These are phyloP conservation scores for Protonemura montana DNA, from an alignment of 2,888 invertebrate species.

Conservation along the genomic window DNA sequence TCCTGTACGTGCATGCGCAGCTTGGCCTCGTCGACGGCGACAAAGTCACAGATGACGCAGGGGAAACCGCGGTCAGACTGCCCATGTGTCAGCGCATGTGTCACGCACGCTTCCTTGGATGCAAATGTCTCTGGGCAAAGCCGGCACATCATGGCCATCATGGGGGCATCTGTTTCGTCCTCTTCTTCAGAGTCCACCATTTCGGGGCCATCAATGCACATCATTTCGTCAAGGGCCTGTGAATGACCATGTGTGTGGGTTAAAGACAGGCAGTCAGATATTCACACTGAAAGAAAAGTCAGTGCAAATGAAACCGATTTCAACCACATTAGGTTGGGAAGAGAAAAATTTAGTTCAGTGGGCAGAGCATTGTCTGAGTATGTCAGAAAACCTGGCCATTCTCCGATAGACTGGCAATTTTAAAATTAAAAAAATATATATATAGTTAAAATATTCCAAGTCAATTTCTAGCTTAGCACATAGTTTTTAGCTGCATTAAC, in stretches of 20 bases:
- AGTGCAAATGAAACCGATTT: too few species aligned
- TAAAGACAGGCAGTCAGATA: too few species aligned
- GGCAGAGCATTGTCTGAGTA: too few species aligned
- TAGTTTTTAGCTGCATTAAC: too few species aligned
- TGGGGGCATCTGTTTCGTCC: not conserved
- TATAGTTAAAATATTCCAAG: too few species aligned
- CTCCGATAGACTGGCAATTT: too few species aligned
- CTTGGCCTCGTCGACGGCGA: constrained; percentile 43
- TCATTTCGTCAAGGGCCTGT: not conserved
- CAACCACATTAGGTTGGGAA: too few species aligned
- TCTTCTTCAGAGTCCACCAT: not conserved
- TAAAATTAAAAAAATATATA: too few species aligned
- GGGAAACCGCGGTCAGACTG: constrained; percentile 44
- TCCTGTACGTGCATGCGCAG: constrained; percentile 45
- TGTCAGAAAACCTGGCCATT: too few species aligned
- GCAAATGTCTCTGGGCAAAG: constrained; percentile 46
- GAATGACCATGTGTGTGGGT: not conserved
- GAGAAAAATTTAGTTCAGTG: too few species aligned
- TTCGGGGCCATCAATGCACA: not conserved
- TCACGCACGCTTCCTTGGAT: constrained; percentile 44
- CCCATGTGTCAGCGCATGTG: constrained; percentile 44
- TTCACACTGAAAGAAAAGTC: too few species aligned
- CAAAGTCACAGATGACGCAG: constrained; percentile 46
- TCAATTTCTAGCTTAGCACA: too few species aligned
- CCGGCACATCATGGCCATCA: constrained; percentile 42